Percentiles rank a stretch among this genome's conserved stretches.
These are phyloP conservation scores for Pogonus chalceus DNA, from an alignment of 1,140 invertebrate species.

Conservation along the genomic window DNA sequence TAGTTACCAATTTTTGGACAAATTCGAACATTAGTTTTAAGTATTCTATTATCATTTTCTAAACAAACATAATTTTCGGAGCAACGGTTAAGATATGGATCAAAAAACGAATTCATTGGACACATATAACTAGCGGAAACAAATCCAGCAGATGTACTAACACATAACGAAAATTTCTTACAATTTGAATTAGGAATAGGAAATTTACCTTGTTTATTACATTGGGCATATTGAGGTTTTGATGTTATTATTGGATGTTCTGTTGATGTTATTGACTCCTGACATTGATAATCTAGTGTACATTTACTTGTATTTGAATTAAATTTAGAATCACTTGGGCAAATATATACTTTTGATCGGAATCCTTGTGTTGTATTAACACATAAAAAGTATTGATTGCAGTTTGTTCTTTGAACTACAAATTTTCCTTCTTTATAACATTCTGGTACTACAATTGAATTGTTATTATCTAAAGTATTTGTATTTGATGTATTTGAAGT, in stretches of 20 bases:
- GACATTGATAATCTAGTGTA: background rate
- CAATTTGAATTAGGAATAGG: background rate
- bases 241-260: background rate
- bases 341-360: background rate
- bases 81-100: background rate
- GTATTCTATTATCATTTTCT: background rate
- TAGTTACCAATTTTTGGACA: background rate
- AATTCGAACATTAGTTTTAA: background rate
- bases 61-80: background rate
- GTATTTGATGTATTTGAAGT: background rate
- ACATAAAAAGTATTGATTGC: background rate
- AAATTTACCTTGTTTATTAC: background rate
- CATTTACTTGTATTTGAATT: background rate
- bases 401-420: background rate
- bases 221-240: background rate
- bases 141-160: background rate
- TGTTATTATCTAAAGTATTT: background rate
- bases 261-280: background rate
- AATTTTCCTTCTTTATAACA: background rate
- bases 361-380: background rate
- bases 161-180: background rate
- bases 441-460: background rate
- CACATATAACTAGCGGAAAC: background rate
- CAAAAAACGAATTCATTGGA: background rate
- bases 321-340: background rate